A percentile compares a stretch with the other conserved stretches of the same genome.
Conservation (phyloP, 2,113 vertebrate genomes). For the Cervus canadensis region DNA sequence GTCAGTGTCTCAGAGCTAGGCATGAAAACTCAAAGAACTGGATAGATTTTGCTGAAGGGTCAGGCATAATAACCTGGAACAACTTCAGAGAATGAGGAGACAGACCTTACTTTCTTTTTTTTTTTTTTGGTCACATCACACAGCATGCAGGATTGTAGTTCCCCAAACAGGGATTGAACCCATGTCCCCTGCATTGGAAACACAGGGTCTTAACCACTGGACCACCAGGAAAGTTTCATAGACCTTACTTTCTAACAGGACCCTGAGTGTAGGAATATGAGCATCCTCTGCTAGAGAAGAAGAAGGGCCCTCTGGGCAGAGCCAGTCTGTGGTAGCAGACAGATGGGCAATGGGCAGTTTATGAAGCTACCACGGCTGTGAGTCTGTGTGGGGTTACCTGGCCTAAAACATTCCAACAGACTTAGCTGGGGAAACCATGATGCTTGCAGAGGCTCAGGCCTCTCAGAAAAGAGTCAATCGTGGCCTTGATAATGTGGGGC, state of each 20-base stretch:
- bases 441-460: neutral
- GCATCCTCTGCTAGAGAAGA: neutral
- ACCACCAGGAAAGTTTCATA: neutral
- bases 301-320: neutral
- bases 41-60: neutral
- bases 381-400: neutral
- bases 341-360: neutral
- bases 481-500: neutral
- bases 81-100: neutral
- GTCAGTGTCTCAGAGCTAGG: neutral
- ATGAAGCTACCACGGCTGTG: neutral
- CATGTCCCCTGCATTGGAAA: neutral
- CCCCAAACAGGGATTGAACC: neutral
- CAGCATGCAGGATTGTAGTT: neutral
- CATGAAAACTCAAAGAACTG: neutral
- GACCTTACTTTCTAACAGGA: neutral
- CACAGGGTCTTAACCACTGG: neutral
- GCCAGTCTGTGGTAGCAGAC: neutral
- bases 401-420: neutral
- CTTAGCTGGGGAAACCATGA: neutral
- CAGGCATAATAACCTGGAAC: neutral
- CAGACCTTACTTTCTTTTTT: neutral
- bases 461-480: neutral
- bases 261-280: neutral
- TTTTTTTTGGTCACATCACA: neutral